These are phyloP conservation scores for Lochmaea capreae DNA, from an alignment of 2,888 invertebrate species.

Conservation along the genomic window DNA sequence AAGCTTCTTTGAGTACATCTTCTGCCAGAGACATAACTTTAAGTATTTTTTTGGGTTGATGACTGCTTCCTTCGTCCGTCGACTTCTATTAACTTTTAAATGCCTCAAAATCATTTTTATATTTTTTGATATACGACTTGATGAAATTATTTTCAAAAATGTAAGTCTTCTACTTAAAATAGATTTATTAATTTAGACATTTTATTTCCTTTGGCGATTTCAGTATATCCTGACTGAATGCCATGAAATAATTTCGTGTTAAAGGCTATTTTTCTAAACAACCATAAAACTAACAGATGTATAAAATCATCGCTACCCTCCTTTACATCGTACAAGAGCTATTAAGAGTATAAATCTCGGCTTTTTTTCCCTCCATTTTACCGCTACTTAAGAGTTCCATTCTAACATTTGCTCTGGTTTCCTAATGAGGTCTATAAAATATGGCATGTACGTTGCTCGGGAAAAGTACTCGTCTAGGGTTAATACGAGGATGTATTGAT, in stretches of 20 bases:
- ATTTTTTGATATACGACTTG: too few relatives aligned
- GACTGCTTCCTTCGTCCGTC: conserved; percentile 1
- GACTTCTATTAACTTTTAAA: background rate
- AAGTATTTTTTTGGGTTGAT: conserved; percentile 23
- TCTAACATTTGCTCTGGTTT: background rate
- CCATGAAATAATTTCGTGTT: background rate
- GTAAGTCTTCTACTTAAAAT: too few relatives aligned
- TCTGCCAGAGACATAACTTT: conserved; percentile 21
- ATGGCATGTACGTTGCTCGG: conserved; percentile 15
- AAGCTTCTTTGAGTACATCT: conserved; percentile 37
- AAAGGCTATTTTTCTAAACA: background rate
- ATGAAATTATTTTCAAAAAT: too few relatives aligned
- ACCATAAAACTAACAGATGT: background rate
- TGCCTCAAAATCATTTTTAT: background rate
- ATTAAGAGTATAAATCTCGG: background rate
- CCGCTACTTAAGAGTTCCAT: conserved; percentile 1
- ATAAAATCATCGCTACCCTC: background rate
- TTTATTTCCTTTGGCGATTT: background rate
- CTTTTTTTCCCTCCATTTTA: background rate
- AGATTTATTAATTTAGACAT: too few relatives aligned
- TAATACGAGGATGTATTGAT: too few relatives aligned
- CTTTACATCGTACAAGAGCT: background rate
- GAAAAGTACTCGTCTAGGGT: background rate
- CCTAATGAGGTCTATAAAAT: conserved; percentile 16
- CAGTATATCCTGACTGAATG: background rate